Evolutionary conservation across 2,113 vertebrate genomes (phyloP), one percentile per base, ranked within the genome.

Genomic region (Calyptomena viridis): DNA sequence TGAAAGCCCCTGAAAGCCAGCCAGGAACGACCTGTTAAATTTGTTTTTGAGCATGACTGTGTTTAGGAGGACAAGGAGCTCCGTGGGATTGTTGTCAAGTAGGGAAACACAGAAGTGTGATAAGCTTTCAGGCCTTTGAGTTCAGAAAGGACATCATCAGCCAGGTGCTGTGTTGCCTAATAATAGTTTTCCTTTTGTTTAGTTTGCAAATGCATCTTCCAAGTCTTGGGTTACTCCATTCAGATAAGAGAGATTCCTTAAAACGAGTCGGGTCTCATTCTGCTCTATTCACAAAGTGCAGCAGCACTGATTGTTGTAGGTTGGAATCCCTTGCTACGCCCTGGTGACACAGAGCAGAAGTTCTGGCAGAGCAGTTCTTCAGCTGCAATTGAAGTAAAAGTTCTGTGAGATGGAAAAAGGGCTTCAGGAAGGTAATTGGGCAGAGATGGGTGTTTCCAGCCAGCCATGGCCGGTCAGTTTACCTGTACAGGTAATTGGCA

Each of bases 351-450:
- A 84, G 53, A 58, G 88, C 5, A 58, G 80, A 49, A 77, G 55
- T 58, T 77, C 72, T 92, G 75, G 83, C 64, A 39, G 59, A 92
- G 7, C 85, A 77, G 28, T 72, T 52, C 77, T 89, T 66, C 58
- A 23, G 75, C 72, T 88, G 75, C 92, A 90, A 71, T 80, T 95
- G 24, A 8, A 89, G 72, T 84, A 86, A 71, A 90, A 97, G 56
- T 94, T 86, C 93, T 94, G 89, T 14, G 80, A 89, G 68, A 55
- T 92, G 89, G 86, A 86, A 95, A 95, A 94, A 89, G 60, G 64
- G 44, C 80, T 96, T 94, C 64, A 31, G 56, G n/a, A 71, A 44
- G 85, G 74, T 93, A 73, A 79, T 72, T 67, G 82, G 46, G 22
- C 30, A 67, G 53, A 63, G 69, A 14, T 9, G 27, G 8, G 21